Evolutionary conservation across 2,113 vertebrate species (phyloP).

Genomic region (Mus musculus): DNA sequence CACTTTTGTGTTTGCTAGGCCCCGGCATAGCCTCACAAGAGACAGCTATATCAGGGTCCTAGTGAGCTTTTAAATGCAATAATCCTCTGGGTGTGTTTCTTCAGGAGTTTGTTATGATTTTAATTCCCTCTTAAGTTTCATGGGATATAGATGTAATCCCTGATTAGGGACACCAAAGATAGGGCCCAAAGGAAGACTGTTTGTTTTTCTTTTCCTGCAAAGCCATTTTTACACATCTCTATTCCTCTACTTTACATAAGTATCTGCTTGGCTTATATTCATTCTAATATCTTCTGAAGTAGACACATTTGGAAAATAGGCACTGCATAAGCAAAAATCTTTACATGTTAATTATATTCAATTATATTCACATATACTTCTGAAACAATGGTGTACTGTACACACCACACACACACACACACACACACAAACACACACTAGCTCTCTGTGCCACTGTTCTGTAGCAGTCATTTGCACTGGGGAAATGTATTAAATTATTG

Average conservation of each 20-base stretch:
- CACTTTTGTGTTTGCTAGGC: too few species aligned
- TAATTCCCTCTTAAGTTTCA: not conserved
- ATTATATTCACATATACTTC: not conserved
- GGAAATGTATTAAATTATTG: not conserved
- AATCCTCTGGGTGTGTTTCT: not conserved
- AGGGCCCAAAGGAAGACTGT: not conserved
- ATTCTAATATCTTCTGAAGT: not conserved
- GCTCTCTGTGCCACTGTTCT: not conserved
- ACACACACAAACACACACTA: too few species aligned
- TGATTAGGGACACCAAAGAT: not conserved
- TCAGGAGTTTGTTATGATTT: not conserved
- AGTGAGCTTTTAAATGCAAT: not conserved
- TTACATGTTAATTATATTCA: conserved; percentile 44
- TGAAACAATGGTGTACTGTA: not conserved
- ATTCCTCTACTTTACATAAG: not conserved
- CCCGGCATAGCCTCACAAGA: too few species aligned
- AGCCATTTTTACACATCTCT: not conserved
- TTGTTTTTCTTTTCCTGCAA: not conserved
- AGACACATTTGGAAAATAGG: conserved; percentile 27
- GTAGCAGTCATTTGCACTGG: not conserved
- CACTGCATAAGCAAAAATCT: not conserved
- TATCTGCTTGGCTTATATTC: conserved; percentile 20
- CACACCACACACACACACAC: too few species aligned
- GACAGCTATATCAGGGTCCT: too few species aligned
- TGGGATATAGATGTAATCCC: too few species aligned